These are phyloP conservation scores for Nesoenas mayeri DNA, from an alignment of 2,113 vertebrate genomes.

Conservation along the genomic window DNA sequence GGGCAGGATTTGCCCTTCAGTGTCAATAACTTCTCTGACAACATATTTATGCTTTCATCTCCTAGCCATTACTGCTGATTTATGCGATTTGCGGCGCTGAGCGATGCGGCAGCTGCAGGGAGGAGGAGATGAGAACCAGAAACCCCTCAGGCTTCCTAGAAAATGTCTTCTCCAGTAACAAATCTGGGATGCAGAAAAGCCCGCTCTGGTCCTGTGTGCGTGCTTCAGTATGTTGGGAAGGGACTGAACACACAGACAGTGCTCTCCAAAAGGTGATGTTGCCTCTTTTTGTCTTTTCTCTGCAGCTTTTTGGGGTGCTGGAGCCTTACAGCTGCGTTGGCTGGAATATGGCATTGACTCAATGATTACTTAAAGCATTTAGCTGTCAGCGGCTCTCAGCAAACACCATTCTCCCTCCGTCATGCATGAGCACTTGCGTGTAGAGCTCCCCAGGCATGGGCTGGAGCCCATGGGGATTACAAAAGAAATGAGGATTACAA, in stretches of 20 bases:
- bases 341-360: neutral
- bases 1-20: neutral
- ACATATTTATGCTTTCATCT: neutral
- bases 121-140: neutral
- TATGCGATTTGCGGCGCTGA: neutral
- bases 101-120: neutral
- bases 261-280: neutral
- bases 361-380: neutral
- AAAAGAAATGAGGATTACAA: neutral
- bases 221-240: neutral
- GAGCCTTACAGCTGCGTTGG: fast-evolving
- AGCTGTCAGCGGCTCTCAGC: neutral
- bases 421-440: neutral
- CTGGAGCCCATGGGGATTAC: neutral
- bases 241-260: fast-evolving
- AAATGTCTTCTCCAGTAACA: neutral
- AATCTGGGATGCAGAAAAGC: neutral
- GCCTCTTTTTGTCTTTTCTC: neutral
- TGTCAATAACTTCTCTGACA: neutral
- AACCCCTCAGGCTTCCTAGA: neutral
- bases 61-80: neutral
- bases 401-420: neutral
- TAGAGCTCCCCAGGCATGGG: neutral
- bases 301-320: neutral
- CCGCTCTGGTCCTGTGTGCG: neutral